Evolutionary conservation across 2,888 invertebrate species (phyloP).

Genomic region (Eilema griseolum): DNA sequence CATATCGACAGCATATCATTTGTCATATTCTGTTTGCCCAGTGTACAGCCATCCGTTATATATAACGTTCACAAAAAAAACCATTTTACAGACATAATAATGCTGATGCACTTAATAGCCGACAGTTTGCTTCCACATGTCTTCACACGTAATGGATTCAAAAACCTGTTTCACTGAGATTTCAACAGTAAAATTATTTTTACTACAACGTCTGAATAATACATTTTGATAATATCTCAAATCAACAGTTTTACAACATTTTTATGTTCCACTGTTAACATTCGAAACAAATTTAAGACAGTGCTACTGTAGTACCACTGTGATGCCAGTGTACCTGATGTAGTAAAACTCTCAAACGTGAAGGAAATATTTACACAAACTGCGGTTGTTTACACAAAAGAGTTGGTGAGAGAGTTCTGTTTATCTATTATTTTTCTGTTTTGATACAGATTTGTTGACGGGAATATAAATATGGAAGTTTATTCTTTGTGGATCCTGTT

Average conservation of each 20-base stretch:
- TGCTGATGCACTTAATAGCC: neutral
- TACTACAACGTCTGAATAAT: constrained; percentile 57
- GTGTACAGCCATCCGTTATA: too few species aligned
- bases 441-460: neutral
- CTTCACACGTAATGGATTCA: constrained; percentile 24
- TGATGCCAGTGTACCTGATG: neutral
- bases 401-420: neutral
- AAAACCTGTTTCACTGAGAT: constrained; percentile 40
- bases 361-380: neutral
- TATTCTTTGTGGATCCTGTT: too few species aligned
- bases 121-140: constrained; percentile 2
- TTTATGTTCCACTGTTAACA: constrained; percentile 31
- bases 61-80: too few species aligned
- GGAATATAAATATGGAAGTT: too few species aligned
- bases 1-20: too few species aligned
- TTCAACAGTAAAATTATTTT: constrained; percentile 58
- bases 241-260: constrained; percentile 42
- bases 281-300: constrained; percentile 23
- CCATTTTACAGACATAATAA: too few species aligned
- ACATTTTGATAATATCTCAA: constrained; percentile 52
- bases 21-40: too few species aligned
- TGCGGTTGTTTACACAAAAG: neutral
- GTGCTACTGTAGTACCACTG: neutral
- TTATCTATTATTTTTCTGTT: neutral
- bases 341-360: neutral